These are phyloP conservation scores for Pedionomus torquatus DNA, from an alignment of 2,113 vertebrate genomes.

Conservation along the genomic window DNA sequence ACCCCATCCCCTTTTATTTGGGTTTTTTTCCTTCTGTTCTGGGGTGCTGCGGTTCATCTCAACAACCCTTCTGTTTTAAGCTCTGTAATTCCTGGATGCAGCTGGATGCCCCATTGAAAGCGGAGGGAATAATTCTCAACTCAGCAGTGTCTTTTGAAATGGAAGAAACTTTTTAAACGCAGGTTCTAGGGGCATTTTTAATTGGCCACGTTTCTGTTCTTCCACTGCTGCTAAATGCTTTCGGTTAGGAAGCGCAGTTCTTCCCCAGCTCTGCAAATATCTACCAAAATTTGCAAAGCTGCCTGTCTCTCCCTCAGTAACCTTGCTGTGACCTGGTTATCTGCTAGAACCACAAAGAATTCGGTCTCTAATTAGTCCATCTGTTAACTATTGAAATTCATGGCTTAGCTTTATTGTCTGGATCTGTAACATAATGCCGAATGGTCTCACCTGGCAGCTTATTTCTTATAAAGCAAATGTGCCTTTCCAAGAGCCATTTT, in stretches of 20 bases:
- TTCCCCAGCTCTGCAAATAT: constrained; percentile 15
- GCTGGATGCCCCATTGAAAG: neutral
- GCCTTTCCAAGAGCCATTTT: constrained; percentile 57
- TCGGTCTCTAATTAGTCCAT: constrained; percentile 66
- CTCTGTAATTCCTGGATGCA: neutral
- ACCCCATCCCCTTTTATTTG: neutral
- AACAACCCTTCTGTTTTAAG: neutral
- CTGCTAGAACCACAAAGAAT: constrained; percentile 60
- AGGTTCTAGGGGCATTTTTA: neutral
- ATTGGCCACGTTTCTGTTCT: neutral
- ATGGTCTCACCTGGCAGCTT: constrained; percentile 63
- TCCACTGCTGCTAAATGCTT: neutral
- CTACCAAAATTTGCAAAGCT: constrained; percentile 10
- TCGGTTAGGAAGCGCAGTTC: constrained; percentile 25
- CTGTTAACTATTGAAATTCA: constrained; percentile 70
- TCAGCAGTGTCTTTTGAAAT: neutral
- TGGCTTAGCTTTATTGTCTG: constrained; percentile 55
- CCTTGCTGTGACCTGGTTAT: constrained; percentile 66
- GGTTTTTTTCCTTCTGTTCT: neutral
- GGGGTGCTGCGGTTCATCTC: neutral
- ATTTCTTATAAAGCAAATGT: constrained; percentile 54
- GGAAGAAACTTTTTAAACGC: neutral
- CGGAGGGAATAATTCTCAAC: neutral
- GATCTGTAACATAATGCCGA: constrained; percentile 50
- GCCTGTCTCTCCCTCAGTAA: constrained; percentile 36